Conservation (phyloP, 1,140 invertebrate genomes). For the Drosophila ambigua region DNA sequence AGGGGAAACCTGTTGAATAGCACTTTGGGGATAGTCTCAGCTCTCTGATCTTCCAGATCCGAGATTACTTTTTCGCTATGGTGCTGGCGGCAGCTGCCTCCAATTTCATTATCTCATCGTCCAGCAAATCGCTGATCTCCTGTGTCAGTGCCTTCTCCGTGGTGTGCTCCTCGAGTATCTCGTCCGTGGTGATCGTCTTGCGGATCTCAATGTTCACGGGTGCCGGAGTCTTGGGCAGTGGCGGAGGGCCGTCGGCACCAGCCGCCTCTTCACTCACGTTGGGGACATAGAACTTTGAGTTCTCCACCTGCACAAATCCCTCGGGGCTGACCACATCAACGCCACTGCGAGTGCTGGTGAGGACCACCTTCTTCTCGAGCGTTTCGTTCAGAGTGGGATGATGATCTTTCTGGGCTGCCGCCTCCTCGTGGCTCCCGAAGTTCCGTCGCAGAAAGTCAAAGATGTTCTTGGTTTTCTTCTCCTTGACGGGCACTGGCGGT, state of each 20-base stretch:
- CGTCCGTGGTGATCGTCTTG: conserved; percentile 72
- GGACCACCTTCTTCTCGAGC: conserved; percentile 68
- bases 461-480: conserved; percentile 81
- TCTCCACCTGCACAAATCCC: conserved; percentile 68
- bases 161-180: conserved; percentile 72
- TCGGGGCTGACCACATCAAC: conserved; percentile 68
- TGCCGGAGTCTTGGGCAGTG: conserved; percentile 69
- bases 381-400: conserved; percentile 65
- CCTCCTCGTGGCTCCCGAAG: conserved; percentile 71
- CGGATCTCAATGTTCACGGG: conserved; percentile 78
- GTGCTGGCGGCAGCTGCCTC: conserved; percentile 30
- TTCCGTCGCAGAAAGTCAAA: conserved; percentile 80
- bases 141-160: conserved; percentile 70
- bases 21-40: not conserved
- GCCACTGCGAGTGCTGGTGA: conserved; percentile 71
- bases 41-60: not conserved
- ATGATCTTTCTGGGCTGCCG: conserved; percentile 13
- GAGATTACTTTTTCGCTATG: conserved; percentile 5
- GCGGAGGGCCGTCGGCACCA: conserved; percentile 43
- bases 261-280: conserved; percentile 45
- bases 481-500: conserved; percentile 39
- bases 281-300: conserved; percentile 78
- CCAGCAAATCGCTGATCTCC: conserved; percentile 79
- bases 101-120: conserved; percentile 78
- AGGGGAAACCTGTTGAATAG: too few species aligned